Base-by-base conservation (phyloP, 2,888 invertebrate species). In the Zele albiditarsus region DNA sequence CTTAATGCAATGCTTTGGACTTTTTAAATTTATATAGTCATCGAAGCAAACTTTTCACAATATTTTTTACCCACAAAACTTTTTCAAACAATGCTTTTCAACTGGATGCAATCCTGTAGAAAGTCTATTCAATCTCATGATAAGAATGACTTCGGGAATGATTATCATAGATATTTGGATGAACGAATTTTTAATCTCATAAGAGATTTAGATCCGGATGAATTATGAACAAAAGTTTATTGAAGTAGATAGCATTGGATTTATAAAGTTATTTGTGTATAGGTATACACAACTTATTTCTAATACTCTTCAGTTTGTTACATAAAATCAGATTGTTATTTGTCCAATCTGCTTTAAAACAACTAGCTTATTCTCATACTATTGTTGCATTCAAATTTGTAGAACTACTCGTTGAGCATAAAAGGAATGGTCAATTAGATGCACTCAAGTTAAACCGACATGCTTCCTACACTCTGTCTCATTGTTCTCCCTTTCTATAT, bases 361-460 rank as follows among this genome's bases (percentile, higher is more conserved):
- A 53, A 53, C 53, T 53, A 53, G 20, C 20, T 53, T 53, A 53
- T 53, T 53, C 20, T 53, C 53, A 3, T 20, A 20, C 53, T 53
- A 2, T 4, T 53, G 20, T 27, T 27, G 12, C 31, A 63, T 33
- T 63, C 23, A 20, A 63, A 63, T 38, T 33, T 31, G 4, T 8
- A 63, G 38, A 63, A 63, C 20, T 31, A 31, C 23, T 33, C 33
- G 20, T 33, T 31, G 33, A 31, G 12, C 63, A 38, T 63, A 33
- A 63, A 63, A 63, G 33, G 63, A 63, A 63, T 33, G 63, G 31
- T 63, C 63, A 63, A 63, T 63, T 63, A 63, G 63, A 38, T 20
- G 33, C 20, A 10, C 20, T 53, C 53, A 53, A 53, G 20, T 23
- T 53, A 6, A 53, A 53, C 20, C 20, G 53, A 20, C 53, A 53